These are phyloP conservation scores for Coptotermes formosanus DNA, from an alignment of 1,140 invertebrate genomes.

Conservation along the genomic window DNA sequence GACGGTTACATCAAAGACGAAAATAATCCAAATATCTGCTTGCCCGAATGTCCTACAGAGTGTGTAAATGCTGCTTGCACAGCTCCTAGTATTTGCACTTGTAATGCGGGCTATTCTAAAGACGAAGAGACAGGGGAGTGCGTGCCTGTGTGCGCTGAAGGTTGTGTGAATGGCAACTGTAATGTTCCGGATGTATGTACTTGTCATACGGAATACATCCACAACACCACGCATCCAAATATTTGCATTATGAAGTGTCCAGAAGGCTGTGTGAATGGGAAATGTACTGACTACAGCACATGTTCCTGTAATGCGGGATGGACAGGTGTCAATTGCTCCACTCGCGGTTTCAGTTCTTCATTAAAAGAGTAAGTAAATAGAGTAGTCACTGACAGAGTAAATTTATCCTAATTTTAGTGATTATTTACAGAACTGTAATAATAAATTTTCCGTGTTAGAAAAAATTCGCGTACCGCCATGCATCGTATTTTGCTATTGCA, in stretches of 20 bases:
- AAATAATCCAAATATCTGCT: background rate
- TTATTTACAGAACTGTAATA: too few relatives aligned
- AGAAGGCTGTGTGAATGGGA: slow-evolving; percentile 1
- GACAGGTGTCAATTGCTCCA: background rate
- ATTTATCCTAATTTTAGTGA: too few relatives aligned
- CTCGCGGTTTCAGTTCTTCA: background rate
- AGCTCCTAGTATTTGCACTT: slow-evolving; percentile 27
- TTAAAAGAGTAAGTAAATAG: background rate
- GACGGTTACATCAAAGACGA: background rate
- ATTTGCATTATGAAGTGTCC: slow-evolving; percentile 1
- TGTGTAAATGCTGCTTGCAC: slow-evolving; percentile 20
- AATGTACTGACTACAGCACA: background rate
- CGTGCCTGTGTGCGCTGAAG: background rate
- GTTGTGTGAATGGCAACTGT: slow-evolving; percentile 23
- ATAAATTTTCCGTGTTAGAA: too few relatives aligned
- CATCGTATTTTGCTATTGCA: too few relatives aligned
- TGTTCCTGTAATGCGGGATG: slow-evolving; percentile 21
- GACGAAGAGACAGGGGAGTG: background rate
- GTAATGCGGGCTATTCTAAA: slow-evolving; percentile 3
- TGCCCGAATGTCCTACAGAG: background rate
- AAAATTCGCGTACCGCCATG: too few relatives aligned
- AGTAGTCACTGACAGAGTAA: too few relatives aligned
- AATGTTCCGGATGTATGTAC: background rate
- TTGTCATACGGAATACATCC: background rate
- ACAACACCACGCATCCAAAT: background rate